A percentile compares a stretch with the other conserved stretches of the same genome.
Conservation (phyloP, 2,113 vertebrate genomes). For the Sialia sialis region DNA sequence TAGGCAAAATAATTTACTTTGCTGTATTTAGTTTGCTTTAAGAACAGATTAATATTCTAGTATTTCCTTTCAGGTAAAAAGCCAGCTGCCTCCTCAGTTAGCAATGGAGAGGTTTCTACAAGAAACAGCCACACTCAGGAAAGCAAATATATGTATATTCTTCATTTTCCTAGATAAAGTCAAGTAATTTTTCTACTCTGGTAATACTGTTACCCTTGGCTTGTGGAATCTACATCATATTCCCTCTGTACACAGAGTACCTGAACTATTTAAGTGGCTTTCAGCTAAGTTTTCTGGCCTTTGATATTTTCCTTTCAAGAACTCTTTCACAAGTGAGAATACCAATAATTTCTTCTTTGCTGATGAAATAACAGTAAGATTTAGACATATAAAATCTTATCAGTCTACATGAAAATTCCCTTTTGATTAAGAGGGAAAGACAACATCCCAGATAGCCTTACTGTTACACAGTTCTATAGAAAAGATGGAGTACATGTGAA, state of each 20-base stretch:
- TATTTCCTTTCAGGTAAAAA: background rate
- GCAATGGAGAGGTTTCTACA: background rate
- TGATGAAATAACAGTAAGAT: background rate
- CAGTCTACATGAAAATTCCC: background rate
- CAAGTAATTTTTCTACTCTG: background rate
- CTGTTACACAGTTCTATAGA: background rate
- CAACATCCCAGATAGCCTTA: background rate
- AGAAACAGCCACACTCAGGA: background rate
- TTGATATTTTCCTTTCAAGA: background rate
- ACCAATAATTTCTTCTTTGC: background rate
- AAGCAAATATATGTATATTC: background rate
- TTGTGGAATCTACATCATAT: background rate
- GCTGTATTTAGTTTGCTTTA: background rate
- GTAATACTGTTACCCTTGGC: background rate
- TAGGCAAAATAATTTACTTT: background rate
- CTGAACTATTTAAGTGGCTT: background rate
- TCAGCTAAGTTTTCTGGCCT: background rate
- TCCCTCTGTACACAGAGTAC: background rate
- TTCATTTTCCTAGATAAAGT: background rate
- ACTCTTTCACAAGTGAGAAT: background rate
- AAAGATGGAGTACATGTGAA: background rate
- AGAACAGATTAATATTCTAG: background rate
- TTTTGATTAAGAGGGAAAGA: background rate
- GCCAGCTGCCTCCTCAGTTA: background rate
- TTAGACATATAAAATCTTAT: background rate